A percentile compares a stretch with the other conserved stretches of the same genome.
These are phyloP conservation scores for Petrocephalus schoutedeni DNA, from an alignment of 2,797 vertebrate species.

Conservation along the genomic window DNA sequence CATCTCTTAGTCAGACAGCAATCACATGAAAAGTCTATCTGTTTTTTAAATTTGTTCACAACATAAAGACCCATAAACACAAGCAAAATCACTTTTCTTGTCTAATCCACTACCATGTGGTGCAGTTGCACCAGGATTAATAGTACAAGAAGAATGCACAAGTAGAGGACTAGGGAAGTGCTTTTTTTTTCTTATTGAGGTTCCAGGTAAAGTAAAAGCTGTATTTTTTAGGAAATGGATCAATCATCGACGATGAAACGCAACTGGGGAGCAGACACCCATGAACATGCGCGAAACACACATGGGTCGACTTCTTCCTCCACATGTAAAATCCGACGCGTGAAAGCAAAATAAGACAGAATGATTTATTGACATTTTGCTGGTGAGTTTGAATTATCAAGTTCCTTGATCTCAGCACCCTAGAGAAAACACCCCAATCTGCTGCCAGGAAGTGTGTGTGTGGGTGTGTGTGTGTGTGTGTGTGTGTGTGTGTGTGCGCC, in stretches of 20 bases:
- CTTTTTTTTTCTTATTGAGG: neutral
- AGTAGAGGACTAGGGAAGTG: neutral
- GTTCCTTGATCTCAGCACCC: constrained; percentile 1
- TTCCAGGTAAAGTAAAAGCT: neutral
- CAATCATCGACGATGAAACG: neutral
- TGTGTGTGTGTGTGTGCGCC: neutral
- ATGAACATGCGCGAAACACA: neutral
- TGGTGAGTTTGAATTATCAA: constrained; percentile 15
- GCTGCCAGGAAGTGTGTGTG: neutral
- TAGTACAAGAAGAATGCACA: neutral
- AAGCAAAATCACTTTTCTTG: neutral
- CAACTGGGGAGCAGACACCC: neutral
- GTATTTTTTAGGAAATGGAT: neutral
- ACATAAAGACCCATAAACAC: neutral
- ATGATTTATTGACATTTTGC: constrained; percentile 1
- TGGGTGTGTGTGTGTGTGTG: constrained; percentile 2
- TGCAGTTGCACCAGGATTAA: neutral
- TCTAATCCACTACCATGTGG: neutral
- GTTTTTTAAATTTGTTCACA: neutral
- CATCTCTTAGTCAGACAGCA: neutral
- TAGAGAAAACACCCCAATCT: neutral
- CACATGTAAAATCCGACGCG: neutral
- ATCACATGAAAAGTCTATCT: neutral
- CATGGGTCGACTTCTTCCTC: neutral
- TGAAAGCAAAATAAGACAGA: neutral